Evolutionary conservation across 1,140 invertebrate genomes (phyloP), one percentile per base, ranked within the genome.

Genomic region (Choristoneura fumiferana): DNA sequence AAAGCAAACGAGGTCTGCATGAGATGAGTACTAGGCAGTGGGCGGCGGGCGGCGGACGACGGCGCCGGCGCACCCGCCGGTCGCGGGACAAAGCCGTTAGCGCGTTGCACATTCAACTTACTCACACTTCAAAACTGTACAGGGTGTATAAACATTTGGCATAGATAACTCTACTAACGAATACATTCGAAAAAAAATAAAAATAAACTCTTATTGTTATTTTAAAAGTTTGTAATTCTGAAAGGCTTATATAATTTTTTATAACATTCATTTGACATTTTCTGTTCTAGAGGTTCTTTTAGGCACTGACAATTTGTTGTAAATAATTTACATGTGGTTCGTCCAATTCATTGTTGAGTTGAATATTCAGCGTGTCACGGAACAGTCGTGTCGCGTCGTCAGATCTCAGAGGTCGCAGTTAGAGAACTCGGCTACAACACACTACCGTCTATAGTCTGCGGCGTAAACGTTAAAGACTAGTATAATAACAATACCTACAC

Each of bases 201-300:
- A 83, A 82, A 74, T 72, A 78, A 71, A 79, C 63, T 67, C 70
- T 82, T 77, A 79, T 67, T 61, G 73, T 75, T 75, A 78, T 73
- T 79, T 58, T 71, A 49, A 80, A 76, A 78, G 70, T 76, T 73
- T 78, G 70, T 76, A 76, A 79, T 77, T 79, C 67, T 67, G 69
- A 81, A 76, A 72, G 62, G 69, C 63, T 79, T 76, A 67, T 63
- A 70, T 59, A 63, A 67, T 75, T 35, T 69, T 22, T 49, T 49
- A 49, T 67, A 66, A 73, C 69, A 74, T 74, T 73, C 68, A 68
- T 62, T 58, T 58, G 58, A 63, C 71, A 68, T 73, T 61, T 72
- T 63, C 67, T 55, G 49, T 66, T 59, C 53, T 52, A 78, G 84
- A 87, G 84, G 84, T 87, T 87, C 80, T 84, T 87, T 87, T 87